A percentile compares a stretch with the other conserved stretches of the same genome.
phyloP scores from a whole-genome alignment of 2,113 vertebrate genomes.

The Chlamydotis undulata region DNA sequence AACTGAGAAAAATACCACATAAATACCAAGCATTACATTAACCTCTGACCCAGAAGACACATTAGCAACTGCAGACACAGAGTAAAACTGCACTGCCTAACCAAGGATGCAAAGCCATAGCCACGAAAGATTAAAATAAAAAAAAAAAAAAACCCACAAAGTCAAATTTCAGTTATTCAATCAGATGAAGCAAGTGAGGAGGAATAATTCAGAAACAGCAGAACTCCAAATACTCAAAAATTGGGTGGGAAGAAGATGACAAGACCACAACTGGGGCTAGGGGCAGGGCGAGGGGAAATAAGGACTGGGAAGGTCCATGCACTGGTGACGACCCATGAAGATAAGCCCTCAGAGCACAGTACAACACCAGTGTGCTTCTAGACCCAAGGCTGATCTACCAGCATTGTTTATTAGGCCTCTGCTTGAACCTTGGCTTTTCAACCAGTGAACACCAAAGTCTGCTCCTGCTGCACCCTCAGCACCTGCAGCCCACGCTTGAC shows the following conservation, averaged over 20 bases:
- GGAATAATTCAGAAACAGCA: neutral
- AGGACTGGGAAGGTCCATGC: neutral
- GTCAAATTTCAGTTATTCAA: neutral
- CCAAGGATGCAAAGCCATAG: neutral
- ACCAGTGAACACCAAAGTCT: neutral
- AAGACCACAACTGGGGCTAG: neutral
- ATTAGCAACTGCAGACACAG: neutral
- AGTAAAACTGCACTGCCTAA: neutral
- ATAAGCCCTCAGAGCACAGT: neutral
- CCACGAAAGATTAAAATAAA: neutral
- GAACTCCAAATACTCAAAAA: neutral
- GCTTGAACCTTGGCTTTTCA: neutral
- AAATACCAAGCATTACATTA: neutral
- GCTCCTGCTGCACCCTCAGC: neutral
- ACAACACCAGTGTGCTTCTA: neutral
- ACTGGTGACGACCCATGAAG: neutral
- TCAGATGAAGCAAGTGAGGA: neutral
- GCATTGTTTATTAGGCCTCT: neutral
- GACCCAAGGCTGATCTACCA: neutral
- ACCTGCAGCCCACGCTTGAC: accelerated
- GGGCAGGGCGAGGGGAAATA: neutral
- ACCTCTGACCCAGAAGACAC: neutral
- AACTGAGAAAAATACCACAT: neutral
- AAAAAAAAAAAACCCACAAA: neutral
- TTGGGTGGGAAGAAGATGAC: neutral